phyloP scores from a whole-genome alignment of 2,797 vertebrate genomes.

The Chelidonichthys spinosus region DNA sequence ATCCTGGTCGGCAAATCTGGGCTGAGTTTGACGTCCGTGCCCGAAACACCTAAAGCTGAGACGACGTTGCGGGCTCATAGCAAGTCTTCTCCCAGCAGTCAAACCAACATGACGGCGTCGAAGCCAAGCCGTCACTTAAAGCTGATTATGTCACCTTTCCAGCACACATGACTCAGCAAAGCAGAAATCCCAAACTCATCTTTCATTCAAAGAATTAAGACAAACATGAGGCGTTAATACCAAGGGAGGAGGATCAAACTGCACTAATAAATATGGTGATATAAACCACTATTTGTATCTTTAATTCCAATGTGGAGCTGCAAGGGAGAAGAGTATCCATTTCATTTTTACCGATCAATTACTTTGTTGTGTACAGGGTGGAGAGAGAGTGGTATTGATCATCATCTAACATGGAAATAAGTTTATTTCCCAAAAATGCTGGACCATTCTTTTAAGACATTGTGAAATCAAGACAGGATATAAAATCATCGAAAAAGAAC shows the following conservation, averaged over 20 bases:
- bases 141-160: conserved; percentile 65
- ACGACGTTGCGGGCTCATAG: conserved; percentile 18
- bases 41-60: conserved; percentile 45
- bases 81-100: conserved; percentile 33
- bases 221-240: conserved; percentile 19
- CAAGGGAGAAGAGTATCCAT: conserved; percentile 6
- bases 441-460: not conserved
- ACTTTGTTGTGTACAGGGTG: not conserved
- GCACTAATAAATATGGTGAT: not conserved
- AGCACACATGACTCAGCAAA: conserved; percentile 6
- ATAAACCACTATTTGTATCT: not conserved
- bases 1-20: conserved; percentile 13
- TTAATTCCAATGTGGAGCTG: conserved; percentile 6
- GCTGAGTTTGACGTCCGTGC: conserved; percentile 42
- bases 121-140: conserved; percentile 43
- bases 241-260: conserved; percentile 10
- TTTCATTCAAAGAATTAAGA: conserved; percentile 19
- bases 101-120: conserved; percentile 27
- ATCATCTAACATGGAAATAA: not conserved
- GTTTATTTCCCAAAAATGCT: not conserved
- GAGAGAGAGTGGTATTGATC: not conserved
- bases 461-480: no score
- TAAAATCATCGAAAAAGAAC: no score
- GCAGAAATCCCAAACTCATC: conserved; percentile 12
- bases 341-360: not conserved